Base-by-base conservation (phyloP, 2,113 vertebrate species). In the Onychorhynchus coronatus region DNA sequence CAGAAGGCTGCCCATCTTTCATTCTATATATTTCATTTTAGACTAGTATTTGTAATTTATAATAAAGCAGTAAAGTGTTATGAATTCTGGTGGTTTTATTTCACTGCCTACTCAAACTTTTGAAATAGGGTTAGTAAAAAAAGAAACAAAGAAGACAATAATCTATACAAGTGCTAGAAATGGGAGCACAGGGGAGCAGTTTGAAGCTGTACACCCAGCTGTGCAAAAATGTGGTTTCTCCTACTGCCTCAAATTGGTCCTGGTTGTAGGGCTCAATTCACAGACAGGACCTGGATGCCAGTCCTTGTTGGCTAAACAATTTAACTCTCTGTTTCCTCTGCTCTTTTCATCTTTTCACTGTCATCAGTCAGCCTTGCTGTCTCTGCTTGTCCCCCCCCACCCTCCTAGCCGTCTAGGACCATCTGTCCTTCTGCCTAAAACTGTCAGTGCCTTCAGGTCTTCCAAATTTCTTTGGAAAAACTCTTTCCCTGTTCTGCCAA, bases 11-110 rank as follows among this genome's bases (percentile, higher is more conserved):
- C 35, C 53, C 9, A 12, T 80, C 56, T 75, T 76, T 90, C 55
- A 80, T 58, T 37, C 41, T 58, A 14, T 28, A 17, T 39, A 79
- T 65, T 89, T 75, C 7, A 67, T 77, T 76, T 90, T 83, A 84
- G 49, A 63, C 28, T 59, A 50, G 7, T 39, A 72, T 73, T 46
- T 81, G 56, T 76, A 72, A 91, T 89, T 87, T 81, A 68, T 49
- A 68, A 74, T 49, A 85, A 61, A 95, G 75, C 63, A 67, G 30
- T 86, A 81, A 87, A 82, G 14, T 91, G 92, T 93, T 91, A 95
- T 71, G 66, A 79, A 70, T 88, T 76, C 56, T 79, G 24, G 10
- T 59, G 47, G 39, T 65, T 95, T 83, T 91, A 20, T 94, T 96
- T 91, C 70, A 91, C 24, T 72, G 42, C 31, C 76, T 84, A 87